Percentiles rank a stretch among this genome's conserved stretches.
phyloP scores from a whole-genome alignment of 2,888 invertebrate genomes.

The Ochropacha duplaris region DNA sequence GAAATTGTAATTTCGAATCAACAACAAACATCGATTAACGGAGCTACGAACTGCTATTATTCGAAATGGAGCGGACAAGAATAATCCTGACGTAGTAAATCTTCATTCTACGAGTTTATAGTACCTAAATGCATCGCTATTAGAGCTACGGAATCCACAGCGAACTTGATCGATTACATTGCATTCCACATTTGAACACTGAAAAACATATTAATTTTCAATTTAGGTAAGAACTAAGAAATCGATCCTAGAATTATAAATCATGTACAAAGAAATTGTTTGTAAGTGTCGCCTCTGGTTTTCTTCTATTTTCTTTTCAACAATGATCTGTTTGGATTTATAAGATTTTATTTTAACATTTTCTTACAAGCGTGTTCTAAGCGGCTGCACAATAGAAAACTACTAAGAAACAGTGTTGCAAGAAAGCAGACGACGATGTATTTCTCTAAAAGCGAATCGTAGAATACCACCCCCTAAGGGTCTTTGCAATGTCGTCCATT shows the following conservation, averaged over 20 bases:
- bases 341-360: not conserved
- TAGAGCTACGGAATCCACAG: slow-evolving; percentile 4
- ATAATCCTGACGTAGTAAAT: slow-evolving; percentile 1
- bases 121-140: slow-evolving; percentile 7
- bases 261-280: not conserved
- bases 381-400: slow-evolving; percentile 1
- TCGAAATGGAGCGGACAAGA: not conserved
- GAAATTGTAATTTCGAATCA: not conserved
- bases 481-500: not conserved
- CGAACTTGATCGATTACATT: slow-evolving; percentile 2
- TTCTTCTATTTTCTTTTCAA: not conserved
- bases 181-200: too few species aligned
- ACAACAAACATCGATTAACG: slow-evolving; percentile 2
- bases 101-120: not conserved
- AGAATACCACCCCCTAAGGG: not conserved
- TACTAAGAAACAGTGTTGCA: not conserved
- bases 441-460: not conserved
- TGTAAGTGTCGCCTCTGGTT: not conserved
- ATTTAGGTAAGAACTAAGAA: not conserved
- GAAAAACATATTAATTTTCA: not conserved
- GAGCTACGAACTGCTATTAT: slow-evolving; percentile 5
- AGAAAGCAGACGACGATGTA: not conserved
- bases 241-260: too few species aligned
- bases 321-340: not conserved
- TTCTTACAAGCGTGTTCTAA: not conserved